Evolutionary conservation across 2,113 vertebrate genomes (phyloP).

Genomic region (Pelmatolapia mariae): DNA sequence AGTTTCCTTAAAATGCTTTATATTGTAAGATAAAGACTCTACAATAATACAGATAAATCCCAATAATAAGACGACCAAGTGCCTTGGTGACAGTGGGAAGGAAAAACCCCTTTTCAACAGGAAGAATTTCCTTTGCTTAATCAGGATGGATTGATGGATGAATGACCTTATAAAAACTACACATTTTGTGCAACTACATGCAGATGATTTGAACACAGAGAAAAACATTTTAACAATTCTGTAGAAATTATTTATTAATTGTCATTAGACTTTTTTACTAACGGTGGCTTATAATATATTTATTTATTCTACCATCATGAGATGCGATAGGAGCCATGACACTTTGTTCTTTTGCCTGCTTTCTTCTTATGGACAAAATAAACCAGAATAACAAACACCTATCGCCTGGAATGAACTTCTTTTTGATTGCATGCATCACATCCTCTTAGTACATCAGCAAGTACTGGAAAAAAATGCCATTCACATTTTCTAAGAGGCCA

Average conservation of each 20-base stretch:
- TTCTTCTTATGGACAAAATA: neutral
- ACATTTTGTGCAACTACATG: neutral
- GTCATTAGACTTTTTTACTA: neutral
- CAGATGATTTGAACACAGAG: neutral
- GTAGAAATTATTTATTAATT: neutral
- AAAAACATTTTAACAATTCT: neutral
- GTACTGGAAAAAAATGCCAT: neutral
- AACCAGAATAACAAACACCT: neutral
- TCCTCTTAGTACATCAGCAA: neutral
- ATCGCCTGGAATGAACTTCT: neutral
- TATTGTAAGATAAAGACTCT: neutral
- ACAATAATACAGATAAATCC: neutral
- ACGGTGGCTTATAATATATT: neutral
- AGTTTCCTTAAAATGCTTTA: neutral
- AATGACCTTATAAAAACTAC: fast-evolving
- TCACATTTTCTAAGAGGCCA: neutral
- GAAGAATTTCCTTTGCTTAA: neutral
- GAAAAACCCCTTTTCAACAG: fast-evolving
- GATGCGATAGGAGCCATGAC: neutral
- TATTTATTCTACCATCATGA: neutral
- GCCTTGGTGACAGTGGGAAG: neutral
- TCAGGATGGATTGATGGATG: neutral
- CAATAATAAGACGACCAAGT: fast-evolving
- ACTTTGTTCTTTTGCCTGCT: neutral
- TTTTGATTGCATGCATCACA: neutral